Evolutionary conservation across 1,140 invertebrate genomes (phyloP).

Genomic region (Tetramorium parvispinum): DNA sequence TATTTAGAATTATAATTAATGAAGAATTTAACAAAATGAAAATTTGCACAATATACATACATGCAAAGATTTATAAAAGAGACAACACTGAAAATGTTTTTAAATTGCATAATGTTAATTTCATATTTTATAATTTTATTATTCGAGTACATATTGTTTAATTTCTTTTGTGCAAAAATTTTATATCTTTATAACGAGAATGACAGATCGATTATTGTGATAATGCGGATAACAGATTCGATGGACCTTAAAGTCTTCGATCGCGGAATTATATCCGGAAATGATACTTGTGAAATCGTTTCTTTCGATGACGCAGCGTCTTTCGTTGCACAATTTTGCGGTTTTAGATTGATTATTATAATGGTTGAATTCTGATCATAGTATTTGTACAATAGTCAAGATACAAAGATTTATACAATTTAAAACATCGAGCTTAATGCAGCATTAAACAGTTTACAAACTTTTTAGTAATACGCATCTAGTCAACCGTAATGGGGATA

Average conservation of each 20-base stretch:
- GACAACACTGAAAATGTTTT: neutral
- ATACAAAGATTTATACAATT: neutral
- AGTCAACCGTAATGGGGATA: neutral
- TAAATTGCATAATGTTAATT: neutral
- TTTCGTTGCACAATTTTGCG: neutral
- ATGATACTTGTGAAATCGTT: constrained; percentile 37
- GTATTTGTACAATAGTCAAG: neutral
- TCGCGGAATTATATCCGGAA: constrained; percentile 4
- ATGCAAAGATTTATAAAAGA: neutral
- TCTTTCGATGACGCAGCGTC: constrained; percentile 28
- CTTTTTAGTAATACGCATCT: neutral
- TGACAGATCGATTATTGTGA: constrained; percentile 9
- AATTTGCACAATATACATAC: neutral
- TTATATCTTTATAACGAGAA: constrained; percentile 1
- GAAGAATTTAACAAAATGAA: neutral
- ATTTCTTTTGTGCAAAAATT: neutral
- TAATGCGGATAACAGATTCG: constrained; percentile 34
- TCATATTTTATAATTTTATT: neutral
- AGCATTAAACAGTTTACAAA: neutral
- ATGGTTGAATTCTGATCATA: neutral
- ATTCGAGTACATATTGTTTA: neutral
- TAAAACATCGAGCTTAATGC: neutral
- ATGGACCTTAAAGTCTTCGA: constrained; percentile 32
- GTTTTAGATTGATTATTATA: constrained; percentile 1
- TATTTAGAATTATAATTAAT: neutral